These are phyloP conservation scores for Elgonia sp. DNA, from an alignment of 2,888 invertebrate genomes.

Conservation along the genomic window DNA sequence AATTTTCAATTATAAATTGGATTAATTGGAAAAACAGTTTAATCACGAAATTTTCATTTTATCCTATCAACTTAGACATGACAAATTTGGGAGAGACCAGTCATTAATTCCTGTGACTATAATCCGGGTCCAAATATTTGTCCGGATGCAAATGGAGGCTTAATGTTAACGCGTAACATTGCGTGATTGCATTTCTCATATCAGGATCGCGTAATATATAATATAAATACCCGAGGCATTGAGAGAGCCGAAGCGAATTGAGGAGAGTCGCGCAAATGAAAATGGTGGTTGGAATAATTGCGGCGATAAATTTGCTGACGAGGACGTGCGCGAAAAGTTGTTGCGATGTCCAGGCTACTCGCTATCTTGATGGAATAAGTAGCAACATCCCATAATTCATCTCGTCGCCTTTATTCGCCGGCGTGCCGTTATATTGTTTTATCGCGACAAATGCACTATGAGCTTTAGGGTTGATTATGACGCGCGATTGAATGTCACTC, in stretches of 20 bases:
- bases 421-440: constrained; percentile 64
- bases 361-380: constrained; percentile 82
- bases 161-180: constrained; percentile 11
- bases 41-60: too few species aligned
- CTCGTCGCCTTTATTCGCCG: constrained; percentile 71
- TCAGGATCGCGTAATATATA: constrained; percentile 7
- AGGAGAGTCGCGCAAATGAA: constrained; percentile 44
- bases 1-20: too few species aligned
- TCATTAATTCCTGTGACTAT: not conserved
- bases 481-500: constrained; percentile 65
- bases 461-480: constrained; percentile 52
- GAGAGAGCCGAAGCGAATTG: constrained; percentile 4
- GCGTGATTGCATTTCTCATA: constrained; percentile 5
- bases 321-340: constrained; percentile 64
- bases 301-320: constrained; percentile 63
- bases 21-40: too few species aligned
- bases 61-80: too few species aligned
- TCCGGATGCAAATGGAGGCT: not conserved
- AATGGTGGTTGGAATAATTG: constrained; percentile 61
- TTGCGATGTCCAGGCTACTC: constrained; percentile 67
- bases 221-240: not conserved
- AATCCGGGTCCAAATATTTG: not conserved
- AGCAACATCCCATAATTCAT: constrained; percentile 83
- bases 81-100: too few species aligned
- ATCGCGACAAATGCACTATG: constrained; percentile 45